phyloP scores from a whole-genome alignment of 2,888 invertebrate genomes.

The Nemotelus nigrinus region DNA sequence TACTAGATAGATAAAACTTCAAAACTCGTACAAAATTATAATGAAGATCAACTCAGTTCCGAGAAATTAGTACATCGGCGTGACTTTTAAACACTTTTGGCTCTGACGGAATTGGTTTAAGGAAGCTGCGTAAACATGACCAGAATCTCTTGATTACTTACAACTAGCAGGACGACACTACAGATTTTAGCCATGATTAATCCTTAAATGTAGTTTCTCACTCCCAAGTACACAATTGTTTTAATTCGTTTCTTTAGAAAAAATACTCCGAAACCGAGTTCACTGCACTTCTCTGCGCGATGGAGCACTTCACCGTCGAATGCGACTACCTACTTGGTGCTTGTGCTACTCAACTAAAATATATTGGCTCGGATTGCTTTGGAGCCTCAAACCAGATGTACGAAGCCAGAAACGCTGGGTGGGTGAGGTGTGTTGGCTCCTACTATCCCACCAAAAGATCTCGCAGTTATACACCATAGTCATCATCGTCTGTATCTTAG shows the following conservation, averaged over 20 bases:
- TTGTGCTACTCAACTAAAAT: slow-evolving; percentile 19
- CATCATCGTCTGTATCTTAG: slow-evolving; percentile 8
- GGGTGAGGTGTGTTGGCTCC: slow-evolving; percentile 17
- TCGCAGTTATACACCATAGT: background rate
- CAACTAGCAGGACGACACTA: slow-evolving; percentile 26
- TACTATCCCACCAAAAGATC: slow-evolving; percentile 15
- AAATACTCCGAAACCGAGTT: too few species aligned
- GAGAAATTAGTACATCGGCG: too few species aligned
- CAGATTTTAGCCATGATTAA: slow-evolving; percentile 35
- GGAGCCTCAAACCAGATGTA: background rate
- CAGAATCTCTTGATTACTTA: slow-evolving; percentile 1
- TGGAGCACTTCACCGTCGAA: slow-evolving; percentile 1
- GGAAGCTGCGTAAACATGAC: too few species aligned
- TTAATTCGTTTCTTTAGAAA: too few species aligned
- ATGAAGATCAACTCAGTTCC: too few species aligned
- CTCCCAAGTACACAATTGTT: background rate
- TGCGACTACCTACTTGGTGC: slow-evolving; percentile 25
- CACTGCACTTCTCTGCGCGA: background rate
- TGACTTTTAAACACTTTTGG: too few species aligned
- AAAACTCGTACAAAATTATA: too few species aligned
- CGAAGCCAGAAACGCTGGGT: background rate
- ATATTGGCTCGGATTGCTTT: background rate
- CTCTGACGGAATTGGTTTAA: too few species aligned
- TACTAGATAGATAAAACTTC: too few species aligned
- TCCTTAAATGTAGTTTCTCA: slow-evolving; percentile 18